A percentile compares a stretch with the other conserved stretches of the same genome.
Conservation (phyloP, 2,888 invertebrate species). For the Agrotis clavis region DNA sequence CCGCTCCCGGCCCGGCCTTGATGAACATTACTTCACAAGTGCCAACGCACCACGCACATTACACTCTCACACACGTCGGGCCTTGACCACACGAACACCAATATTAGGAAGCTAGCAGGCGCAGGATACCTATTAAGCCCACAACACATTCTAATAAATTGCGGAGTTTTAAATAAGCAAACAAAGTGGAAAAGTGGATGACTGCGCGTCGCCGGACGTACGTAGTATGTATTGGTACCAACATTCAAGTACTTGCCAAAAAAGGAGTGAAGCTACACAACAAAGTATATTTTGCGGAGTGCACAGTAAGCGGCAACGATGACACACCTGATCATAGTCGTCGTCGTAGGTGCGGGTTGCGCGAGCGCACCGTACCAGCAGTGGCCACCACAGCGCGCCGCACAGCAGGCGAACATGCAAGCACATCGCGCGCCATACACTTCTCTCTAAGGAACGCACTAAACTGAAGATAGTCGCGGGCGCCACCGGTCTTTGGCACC, state of each 20-base stretch:
- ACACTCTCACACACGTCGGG: conserved; percentile 77
- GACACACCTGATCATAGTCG: conserved; percentile 90
- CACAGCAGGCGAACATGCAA: conserved; percentile 89
- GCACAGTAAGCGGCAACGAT: conserved; percentile 81
- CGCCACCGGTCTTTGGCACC: conserved; percentile 86
- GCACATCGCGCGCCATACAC: conserved; percentile 90
- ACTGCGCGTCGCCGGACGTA: conserved; percentile 78
- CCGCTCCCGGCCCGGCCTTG: conserved; percentile 86
- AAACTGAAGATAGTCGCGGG: conserved; percentile 88
- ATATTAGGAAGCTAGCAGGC: conserved; percentile 81
- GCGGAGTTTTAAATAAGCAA: conserved; percentile 80
- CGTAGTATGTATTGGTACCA: conserved; percentile 67
- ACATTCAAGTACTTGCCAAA: conserved; percentile 79
- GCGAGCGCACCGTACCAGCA: conserved; percentile 87
- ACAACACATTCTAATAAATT: conserved; percentile 76
- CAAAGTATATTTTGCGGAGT: conserved; percentile 76
- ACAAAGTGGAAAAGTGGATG: conserved; percentile 85
- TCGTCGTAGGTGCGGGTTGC: conserved; percentile 85
- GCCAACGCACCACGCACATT: conserved; percentile 83
- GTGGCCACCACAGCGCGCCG: conserved; percentile 90
- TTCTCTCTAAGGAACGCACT: conserved; percentile 88
- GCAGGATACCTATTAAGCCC: conserved; percentile 85
- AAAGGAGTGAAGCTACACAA: conserved; percentile 83
- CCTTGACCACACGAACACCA: conserved; percentile 75
- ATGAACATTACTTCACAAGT: conserved; percentile 89